Base-by-base conservation (phyloP, 2,113 vertebrate species). In the Phaethornis superciliosus region DNA sequence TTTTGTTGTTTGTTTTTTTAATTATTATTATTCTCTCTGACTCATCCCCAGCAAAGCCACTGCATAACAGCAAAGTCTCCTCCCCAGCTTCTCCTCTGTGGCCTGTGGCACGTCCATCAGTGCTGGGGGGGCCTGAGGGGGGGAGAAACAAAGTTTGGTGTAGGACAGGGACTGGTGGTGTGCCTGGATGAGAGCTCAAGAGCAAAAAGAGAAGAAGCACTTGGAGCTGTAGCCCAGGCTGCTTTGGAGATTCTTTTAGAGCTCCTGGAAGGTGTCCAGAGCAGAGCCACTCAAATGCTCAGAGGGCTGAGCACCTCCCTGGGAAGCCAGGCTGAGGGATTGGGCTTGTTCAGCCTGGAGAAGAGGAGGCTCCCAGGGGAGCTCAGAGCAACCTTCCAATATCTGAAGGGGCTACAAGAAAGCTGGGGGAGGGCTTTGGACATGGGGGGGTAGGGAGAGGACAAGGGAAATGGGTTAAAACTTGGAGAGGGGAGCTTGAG, bases 41-140 rank as follows among this genome's bases (percentile, higher is more conserved):
- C 85, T 81, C 76, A 78, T 28, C n/a, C 58, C 47, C 64, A 28
- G 1, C 15, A 46, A 46, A 74, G 28, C 40, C 59, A 40, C 65
- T 1, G 0, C 2, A 3, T 0, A 15, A 58, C 3, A 1, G 16
- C 84, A 44, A 26, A 37, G 10, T n/a, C 54, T 60, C 85, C 65
- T 72, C 60, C 40, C 54, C 0, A 4, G 30, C 24, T 52, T 58
- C 32, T 70, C 27, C 0, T 1, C 56, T 81, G 77, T 64, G 77
- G 44, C 63, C 52, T 1, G 1, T 2, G 7, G 74, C 75, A 60
- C 54, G n/a, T 80, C 56, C 42, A 28, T 40, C 69, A 11, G 12
- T 2, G 1, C 44, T 0, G 1, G 37, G 52, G 28, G 28, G 37
- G 14, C n/a, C n/a, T 1, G 11, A 0, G n/a, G 52, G 72, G n/a